Evolutionary conservation across 2,888 invertebrate species (phyloP), one percentile per base, ranked within the genome.

Genomic region (Microchrysa polita): DNA sequence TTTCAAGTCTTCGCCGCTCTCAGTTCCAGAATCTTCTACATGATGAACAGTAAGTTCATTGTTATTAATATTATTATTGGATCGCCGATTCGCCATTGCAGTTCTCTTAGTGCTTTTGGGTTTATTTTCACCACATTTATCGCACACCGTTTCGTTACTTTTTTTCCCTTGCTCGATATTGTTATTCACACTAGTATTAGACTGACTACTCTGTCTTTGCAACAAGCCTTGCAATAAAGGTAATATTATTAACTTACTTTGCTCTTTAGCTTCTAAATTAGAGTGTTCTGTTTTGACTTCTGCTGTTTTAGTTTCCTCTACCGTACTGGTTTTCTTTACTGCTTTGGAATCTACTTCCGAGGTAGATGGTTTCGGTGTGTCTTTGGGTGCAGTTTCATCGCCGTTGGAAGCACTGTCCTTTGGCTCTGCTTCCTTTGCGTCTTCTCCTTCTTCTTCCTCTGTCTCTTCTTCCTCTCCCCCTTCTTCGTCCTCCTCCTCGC

Each of bases 241-340:
- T 80, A 90, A 88, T 79, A 90, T 88, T 81, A 90, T 89, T 80
- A 90, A 92, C 92, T 92, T 92, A 92, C 92, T 92, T 87, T 91
- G 80, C 71, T 78, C 79, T 55, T 75, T 79, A 73, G 79, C 79
- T 76, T 77, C 57, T 14, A 40, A 75, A 67, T 18, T 52, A 14
- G 48, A 14, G 34, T 72, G 59, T 65, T 74, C 61, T 69, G 76
- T 78, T 57, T 75, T 76, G 20, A 55, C 55, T 55, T 55, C 22
- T 48, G 48, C 2, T 9, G 5, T 55, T 55, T 55, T 20, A 9
- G 14, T 14, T 9, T 9, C n/a, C 52, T 52, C 16, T 9, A 16
- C 27, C 59, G 22, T 2, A 5, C 1, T 59, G 59, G 4, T 23
- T n/a, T 59, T 16, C 27, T 59, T 59, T 27, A 23, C 1, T 2